phyloP scores from a whole-genome alignment of 2,113 vertebrate genomes.

The Otolemur garnettii region DNA sequence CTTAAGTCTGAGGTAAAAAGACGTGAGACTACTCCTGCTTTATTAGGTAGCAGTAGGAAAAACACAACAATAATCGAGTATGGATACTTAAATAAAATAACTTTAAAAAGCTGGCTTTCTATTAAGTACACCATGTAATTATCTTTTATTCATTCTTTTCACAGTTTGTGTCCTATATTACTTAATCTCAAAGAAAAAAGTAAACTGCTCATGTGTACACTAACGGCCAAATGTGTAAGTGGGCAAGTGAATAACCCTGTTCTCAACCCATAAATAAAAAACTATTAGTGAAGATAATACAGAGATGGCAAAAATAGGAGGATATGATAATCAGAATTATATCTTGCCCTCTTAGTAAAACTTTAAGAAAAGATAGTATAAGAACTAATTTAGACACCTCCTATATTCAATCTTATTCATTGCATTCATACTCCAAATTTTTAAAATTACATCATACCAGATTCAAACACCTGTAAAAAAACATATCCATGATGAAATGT shows the following conservation, averaged over 20 bases:
- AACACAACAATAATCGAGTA: constrained; percentile 20
- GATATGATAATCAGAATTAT: neutral
- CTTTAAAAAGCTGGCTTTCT: constrained; percentile 46
- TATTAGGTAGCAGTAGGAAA: neutral
- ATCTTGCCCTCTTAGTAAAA: neutral
- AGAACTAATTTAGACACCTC: neutral
- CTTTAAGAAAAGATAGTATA: constrained; percentile 20
- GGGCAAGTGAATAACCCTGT: constrained; percentile 3
- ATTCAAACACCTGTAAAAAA: constrained; percentile 53
- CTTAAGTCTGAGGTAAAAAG: neutral
- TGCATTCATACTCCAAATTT: neutral
- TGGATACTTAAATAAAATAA: constrained; percentile 52
- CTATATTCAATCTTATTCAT: neutral
- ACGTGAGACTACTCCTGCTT: neutral
- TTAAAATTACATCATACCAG: neutral
- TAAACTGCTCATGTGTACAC: constrained; percentile 68
- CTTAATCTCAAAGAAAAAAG: constrained; percentile 81
- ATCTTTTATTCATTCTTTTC: constrained; percentile 81
- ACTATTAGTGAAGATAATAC: constrained; percentile 27
- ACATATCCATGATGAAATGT: constrained; percentile 44
- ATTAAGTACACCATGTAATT: constrained; percentile 76
- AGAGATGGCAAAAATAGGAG: neutral
- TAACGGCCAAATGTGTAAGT: constrained; percentile 29
- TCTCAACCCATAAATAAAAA: neutral
- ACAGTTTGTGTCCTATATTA: constrained; percentile 67